Base-by-base conservation (phyloP, 2,113 vertebrate genomes). In the Pyrgilauda ruficollis region DNA sequence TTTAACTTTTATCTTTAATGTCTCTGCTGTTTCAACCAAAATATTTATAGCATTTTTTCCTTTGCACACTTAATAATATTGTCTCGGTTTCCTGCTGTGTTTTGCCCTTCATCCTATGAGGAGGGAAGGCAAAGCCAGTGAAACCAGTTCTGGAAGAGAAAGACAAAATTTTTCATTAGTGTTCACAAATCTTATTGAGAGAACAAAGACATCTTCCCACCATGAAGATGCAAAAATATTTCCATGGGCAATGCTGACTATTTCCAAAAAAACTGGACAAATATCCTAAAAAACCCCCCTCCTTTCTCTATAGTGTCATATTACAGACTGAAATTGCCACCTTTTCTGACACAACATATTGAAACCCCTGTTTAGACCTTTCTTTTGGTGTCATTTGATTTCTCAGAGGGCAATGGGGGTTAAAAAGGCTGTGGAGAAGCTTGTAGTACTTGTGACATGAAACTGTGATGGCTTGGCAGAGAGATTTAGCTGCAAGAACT, bases 1-100 rank as follows among this genome's bases (percentile, higher is more conserved):
- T 97, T 97, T 97, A 97, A 97, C 97, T 98, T 98, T 97, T 97
- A 97, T 97, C 96, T 98, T 93, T 93, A 98, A 97, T 92, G 87
- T 97, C 97, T 97, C 94, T 93, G 93, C 97, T 96, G 94, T 97
- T 98, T 97, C 97, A 97, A 98, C 94, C 89, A 96, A 97, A 98
- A 97, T 98, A 98, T 98, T 97, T 97, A 98, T 97, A 96, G 92
- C 94, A 80, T 95, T 96, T 95, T 94, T 94, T 61, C 47, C 91
- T 89, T 90, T 96, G 83, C 91, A 90, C 56, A 91, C 37, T 94
- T 89, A 76, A 83, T 96, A 89, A 93, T 94, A 92, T 96, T 95
- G 93, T 90, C 92, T 94, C 33, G 11, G n/a, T 89, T 93, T 95
- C 94, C 90, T 58, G 91, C 79, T 75, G 24, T 59, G 52, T 74